Evolutionary conservation across 2,113 vertebrate genomes (phyloP).

Genomic region (Xenus cinereus): DNA sequence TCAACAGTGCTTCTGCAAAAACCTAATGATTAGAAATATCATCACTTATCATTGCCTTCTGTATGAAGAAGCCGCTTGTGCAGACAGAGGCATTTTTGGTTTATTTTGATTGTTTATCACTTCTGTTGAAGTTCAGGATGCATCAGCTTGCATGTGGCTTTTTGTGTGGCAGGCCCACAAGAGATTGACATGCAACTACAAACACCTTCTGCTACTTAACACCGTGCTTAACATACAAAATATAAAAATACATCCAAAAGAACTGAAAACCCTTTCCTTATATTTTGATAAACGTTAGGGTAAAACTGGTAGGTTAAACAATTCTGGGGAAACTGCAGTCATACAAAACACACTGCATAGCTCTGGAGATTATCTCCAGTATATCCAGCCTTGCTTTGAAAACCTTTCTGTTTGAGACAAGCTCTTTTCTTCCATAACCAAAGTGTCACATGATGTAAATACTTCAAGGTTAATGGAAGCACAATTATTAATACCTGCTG

Average conservation of each 20-base stretch:
- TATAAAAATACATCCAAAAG: neutral
- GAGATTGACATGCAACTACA: conserved; percentile 23
- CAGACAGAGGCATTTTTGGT: neutral
- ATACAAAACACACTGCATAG: neutral
- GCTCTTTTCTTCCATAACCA: neutral
- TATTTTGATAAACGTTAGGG: neutral
- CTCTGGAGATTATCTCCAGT: neutral
- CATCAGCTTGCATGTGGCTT: neutral
- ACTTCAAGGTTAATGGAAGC: neutral
- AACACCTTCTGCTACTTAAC: conserved; percentile 28
- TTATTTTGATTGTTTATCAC: neutral
- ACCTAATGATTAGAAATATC: neutral
- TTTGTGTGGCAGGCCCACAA: neutral
- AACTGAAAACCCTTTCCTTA: neutral
- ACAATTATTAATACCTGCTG: neutral
- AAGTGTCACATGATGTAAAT: neutral
- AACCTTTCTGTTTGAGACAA: neutral
- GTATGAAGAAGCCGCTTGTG: neutral
- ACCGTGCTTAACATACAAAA: neutral
- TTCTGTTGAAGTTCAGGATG: neutral
- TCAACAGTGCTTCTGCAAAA: neutral
- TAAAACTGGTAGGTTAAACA: neutral
- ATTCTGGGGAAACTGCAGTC: neutral
- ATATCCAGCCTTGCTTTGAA: neutral
- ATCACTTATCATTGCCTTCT: neutral